phyloP scores from a whole-genome alignment of 2,797 vertebrate species.

The Gallinago solitaria region DNA sequence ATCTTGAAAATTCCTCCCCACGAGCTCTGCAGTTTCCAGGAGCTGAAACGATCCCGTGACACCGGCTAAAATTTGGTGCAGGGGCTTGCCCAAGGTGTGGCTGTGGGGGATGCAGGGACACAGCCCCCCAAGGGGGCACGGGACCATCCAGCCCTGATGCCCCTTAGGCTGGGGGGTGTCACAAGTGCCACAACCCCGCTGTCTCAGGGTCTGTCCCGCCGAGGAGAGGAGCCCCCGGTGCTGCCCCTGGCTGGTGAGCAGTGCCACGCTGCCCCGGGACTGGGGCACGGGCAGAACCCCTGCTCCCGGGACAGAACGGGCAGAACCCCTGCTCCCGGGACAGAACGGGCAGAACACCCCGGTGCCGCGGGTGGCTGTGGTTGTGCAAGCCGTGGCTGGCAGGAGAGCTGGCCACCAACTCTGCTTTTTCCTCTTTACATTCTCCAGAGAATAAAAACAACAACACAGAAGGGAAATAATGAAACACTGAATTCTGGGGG shows the following conservation, averaged over 20 bases:
- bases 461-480: background rate
- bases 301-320: background rate
- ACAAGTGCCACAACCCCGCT: too few relatives aligned
- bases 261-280: background rate
- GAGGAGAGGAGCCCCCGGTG: background rate
- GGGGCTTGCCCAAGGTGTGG: background rate
- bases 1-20: background rate
- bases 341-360: background rate
- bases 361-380: too few relatives aligned
- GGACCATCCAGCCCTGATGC: background rate
- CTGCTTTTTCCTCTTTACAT: background rate
- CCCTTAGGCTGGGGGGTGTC: background rate
- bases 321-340: background rate
- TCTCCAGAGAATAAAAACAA: background rate
- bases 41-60: background rate
- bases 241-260: background rate
- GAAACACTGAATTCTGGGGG: background rate
- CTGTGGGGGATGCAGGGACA: background rate
- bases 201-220: too few relatives aligned
- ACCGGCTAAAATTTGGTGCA: background rate
- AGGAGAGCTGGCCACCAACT: background rate
- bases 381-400: background rate
- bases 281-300: background rate
- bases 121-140: accelerated
- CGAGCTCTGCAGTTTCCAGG: background rate